Evolutionary conservation across 2,113 vertebrate genomes (phyloP), one percentile per base, ranked within the genome.

Genomic region (Phalacrocorax aristotelis): DNA sequence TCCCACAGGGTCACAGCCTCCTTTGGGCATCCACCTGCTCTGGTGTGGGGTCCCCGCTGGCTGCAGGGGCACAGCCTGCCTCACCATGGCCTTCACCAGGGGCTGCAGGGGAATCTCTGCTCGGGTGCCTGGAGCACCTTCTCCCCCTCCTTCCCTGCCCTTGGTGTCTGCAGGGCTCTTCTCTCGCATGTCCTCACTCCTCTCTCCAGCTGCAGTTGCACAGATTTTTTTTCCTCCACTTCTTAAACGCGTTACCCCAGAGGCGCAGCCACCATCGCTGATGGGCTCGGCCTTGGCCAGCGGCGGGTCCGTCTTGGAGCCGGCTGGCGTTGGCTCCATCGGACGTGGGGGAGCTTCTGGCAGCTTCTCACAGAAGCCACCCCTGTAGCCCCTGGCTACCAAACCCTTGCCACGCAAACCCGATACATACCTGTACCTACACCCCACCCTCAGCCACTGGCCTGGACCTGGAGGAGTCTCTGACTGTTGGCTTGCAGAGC

Each of bases 271-370:
- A 3, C 65, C 11, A 0, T 22, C 4, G 2, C 55, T 15, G 38
- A 5, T 13, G 32, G 71, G 44, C 62, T 44, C 9, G 2, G 11
- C 42, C 30, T 23, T 15, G n/a, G 61, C 49, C 55, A 40, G 49
- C 1, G 1, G 22, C 1, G 1, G 40, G 20, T 51, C 60, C 4
- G 0, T 44, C 60, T 36, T 21, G 36, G 22, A 70, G 27, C 32
- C 3, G 5, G 12, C 16, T 44, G 64, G 26, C 27, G 7, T 36
- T 4, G 32, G 25, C 30, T 42, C 10, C 8, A 4, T n/a, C 1
- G 2, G 44, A 51, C 36, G 10, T 2, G 7, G 60, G 48, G 17
- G 40, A 57, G 9, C 42, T 89, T 49, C 68, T 11, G 10, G 49
- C 49, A 40, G 13, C 54, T 60, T 38, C 55, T 38, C 22, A 38